Conservation (phyloP, 2,888 invertebrate genomes). For the Mesopsocus fuscifrons region DNA sequence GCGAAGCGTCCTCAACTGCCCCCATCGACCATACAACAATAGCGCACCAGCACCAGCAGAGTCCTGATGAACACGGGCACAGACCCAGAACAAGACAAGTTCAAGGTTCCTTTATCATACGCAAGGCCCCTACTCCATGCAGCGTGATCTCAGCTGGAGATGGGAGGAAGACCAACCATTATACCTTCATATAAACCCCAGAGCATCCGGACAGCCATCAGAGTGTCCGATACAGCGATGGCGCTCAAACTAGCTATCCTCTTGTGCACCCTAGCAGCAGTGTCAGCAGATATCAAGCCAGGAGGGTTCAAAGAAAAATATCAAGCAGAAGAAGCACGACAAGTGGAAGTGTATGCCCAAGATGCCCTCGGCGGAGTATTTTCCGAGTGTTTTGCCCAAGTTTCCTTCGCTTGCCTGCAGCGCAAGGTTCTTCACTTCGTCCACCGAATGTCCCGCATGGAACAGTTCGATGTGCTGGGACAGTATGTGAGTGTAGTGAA, state of each 20-base stretch:
- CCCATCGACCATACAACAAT: too few relatives aligned
- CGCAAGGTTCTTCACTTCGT: slow-evolving; percentile 35
- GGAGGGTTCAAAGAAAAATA: not conserved
- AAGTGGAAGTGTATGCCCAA: slow-evolving; percentile 21
- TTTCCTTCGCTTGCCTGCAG: slow-evolving; percentile 37
- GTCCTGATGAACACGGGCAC: not conserved
- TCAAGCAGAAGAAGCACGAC: slow-evolving; percentile 9
- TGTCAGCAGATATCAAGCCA: not conserved
- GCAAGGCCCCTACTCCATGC: not conserved
- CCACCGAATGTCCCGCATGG: slow-evolving; percentile 31
- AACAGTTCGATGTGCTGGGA: slow-evolving; percentile 16
- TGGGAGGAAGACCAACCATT: not conserved
- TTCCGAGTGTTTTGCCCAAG: slow-evolving; percentile 32
- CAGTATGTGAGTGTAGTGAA: slow-evolving; percentile 3
- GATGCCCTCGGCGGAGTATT: slow-evolving; percentile 32
- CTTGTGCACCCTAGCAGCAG: not conserved
- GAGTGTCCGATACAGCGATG: too few relatives aligned
- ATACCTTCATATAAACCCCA: not conserved
- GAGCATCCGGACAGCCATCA: not conserved
- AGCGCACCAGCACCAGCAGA: too few relatives aligned
- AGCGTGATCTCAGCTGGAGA: not conserved
- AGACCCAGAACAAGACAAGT: not conserved
- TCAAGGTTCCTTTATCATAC: not conserved
- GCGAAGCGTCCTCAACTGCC: too few relatives aligned
- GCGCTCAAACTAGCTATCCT: not conserved